These are phyloP conservation scores for Sterna hirundo DNA, from an alignment of 2,113 vertebrate genomes.

Conservation along the genomic window DNA sequence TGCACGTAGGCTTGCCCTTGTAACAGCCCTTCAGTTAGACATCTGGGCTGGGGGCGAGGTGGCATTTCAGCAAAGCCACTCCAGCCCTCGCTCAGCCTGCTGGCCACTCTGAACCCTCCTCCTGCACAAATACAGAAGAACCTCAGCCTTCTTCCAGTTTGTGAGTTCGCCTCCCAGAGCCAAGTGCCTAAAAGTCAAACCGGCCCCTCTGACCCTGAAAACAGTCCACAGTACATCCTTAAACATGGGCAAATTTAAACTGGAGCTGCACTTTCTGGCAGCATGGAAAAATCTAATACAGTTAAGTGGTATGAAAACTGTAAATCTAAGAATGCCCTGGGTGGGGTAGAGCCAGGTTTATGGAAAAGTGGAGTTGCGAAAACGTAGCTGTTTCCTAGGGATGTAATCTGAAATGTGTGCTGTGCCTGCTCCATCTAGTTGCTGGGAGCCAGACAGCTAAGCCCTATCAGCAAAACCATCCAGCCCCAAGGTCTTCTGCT, in stretches of 20 bases:
- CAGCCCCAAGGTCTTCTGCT: background rate
- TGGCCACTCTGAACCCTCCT: background rate
- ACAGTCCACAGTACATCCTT: background rate
- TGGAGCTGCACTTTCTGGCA: background rate
- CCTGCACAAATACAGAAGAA: background rate
- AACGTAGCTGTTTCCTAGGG: background rate
- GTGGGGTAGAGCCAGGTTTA: background rate
- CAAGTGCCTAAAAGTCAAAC: background rate
- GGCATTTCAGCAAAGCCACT: background rate
- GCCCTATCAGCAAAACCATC: background rate
- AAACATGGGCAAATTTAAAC: background rate
- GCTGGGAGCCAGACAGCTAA: background rate
- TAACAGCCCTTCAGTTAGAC: background rate
- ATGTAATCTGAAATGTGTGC: background rate
- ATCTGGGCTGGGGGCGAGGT: background rate
- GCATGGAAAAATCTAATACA: background rate
- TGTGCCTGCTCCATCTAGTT: background rate
- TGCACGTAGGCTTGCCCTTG: background rate
- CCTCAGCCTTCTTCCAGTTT: background rate
- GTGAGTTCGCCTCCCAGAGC: background rate
- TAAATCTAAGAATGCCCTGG: background rate
- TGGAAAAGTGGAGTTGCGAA: background rate
- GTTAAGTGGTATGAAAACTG: background rate
- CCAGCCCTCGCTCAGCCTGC: background rate
- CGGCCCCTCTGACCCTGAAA: background rate